Base-by-base conservation (phyloP, 2,113 vertebrate genomes). In the Ctenodactylus gundi region DNA sequence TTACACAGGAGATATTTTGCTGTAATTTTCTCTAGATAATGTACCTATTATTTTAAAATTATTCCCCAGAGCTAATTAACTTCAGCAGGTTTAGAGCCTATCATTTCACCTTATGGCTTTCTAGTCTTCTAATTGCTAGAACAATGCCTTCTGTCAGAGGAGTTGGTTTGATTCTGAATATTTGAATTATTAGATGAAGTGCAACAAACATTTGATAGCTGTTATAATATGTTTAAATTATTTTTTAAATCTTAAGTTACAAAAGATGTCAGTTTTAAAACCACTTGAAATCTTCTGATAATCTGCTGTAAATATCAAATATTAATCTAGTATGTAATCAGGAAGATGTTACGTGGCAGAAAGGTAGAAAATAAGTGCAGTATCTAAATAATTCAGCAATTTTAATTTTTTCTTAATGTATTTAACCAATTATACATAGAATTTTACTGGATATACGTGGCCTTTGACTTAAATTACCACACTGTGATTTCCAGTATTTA, bases 391-490 rank as follows among this genome's bases (percentile, higher is more conserved):
- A 94, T 87, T 93, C 27, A 92, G 20, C 27, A 34, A 75, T 91
- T 88, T 78, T 95, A 36, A 76, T 94, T 92, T 94, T 88, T 55
- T 2, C 27, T 36, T 85, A 93, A 73, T 78, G 94, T 92, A 58
- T 88, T 86, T 93, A 94, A 67, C 51, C 90, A 93, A 94, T 96
- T 95, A 95, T 9, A 92, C 60, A 53, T 49, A 92, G 34, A 94
- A 92, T 90, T 91, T 91, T 36, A 20, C 87, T 51, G 25, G 55
- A 70, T 21, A 51, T 86, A 84, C 34, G 21, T 91, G 87, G 31
- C 84, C 78, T 95, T 95, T 95, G 64, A 94, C 55, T 91, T 96
- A 95, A 95, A 97, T 96, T 96, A 84, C 29, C 49, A 96, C 86
- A 58, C 55, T 67, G 23, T 65, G 41, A 51, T 93, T 95, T 27